Base-by-base conservation (phyloP, 2,888 invertebrate species). In the Mesorhabditis sp. region DNA sequence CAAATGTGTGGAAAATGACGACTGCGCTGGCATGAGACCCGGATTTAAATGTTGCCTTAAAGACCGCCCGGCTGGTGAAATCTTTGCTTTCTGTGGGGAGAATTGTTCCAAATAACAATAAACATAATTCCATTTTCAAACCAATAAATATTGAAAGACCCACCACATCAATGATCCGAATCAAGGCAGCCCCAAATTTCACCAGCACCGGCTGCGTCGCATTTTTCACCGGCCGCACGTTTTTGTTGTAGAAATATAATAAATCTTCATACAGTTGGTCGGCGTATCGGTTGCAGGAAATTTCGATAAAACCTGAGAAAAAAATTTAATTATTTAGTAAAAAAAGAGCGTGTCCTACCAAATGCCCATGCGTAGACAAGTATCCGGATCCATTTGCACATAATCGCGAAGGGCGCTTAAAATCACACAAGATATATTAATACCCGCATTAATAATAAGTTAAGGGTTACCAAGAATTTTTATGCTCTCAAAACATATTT, bases 201-300 rank as follows among this genome's bases (percentile, higher is more conserved):
- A 84, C 83, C 69, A 78, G 77, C 62, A 84, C 74, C 43, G 80
- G 74, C 70, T 85, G 81, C 63, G 80, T 80, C 13, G 83, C 82
- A 72, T 85, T 85, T 65, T 82, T 80, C 5, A 86, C 84, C n/a
- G 82, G 82, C 15, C 80, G 71, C 5, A 80, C 80, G 65, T 80
- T 77, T 72, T 84, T 86, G 70, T 86, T 83, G 76, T 86, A 86
- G 72, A 79, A 84, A 68, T 86, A 86, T 65, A 86, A 76, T 13
- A 86, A 75, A 74, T 86, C 86, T 75, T 86, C 85, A 70, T 84
- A 86, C 44, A 86, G 75, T 70, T 86, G 85, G 62, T 77, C 75
- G 6, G 81, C 81, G 63, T 76, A 79, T n/a, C 73, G 66, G 63
- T 73, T 81, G 4, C 62, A 65, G 4, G 45, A 5, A 7, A 45